Evolutionary conservation across 2,797 vertebrate genomes (phyloP).

Genomic region (Craterocephalus amniculus): DNA sequence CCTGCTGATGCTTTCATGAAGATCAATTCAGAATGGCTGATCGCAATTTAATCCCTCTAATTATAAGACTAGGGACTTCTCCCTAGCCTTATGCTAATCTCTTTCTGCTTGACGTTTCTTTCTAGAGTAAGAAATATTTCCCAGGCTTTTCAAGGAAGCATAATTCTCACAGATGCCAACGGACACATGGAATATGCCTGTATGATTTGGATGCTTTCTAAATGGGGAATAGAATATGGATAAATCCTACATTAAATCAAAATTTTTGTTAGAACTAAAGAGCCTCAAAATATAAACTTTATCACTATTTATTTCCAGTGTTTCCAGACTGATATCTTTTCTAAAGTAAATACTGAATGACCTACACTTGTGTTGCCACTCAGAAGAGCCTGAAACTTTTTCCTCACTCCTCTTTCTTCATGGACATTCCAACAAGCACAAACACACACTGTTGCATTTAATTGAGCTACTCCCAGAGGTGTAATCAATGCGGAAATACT

Average conservation of each 20-base stretch:
- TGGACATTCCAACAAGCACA: slow-evolving; percentile 5
- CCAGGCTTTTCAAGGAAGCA: slow-evolving; percentile 62
- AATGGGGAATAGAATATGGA: slow-evolving; percentile 9
- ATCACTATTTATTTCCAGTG: background rate
- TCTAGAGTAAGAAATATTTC: slow-evolving; percentile 36
- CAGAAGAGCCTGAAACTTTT: slow-evolving; percentile 33
- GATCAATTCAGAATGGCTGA: slow-evolving; percentile 59
- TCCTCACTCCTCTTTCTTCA: slow-evolving; percentile 22
- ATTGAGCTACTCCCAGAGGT: slow-evolving; percentile 80
- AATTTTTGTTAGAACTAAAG: too few relatives aligned
- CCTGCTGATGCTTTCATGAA: slow-evolving; percentile 43
- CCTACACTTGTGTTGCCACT: slow-evolving; percentile 27
- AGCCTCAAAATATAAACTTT: background rate
- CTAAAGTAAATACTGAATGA: background rate
- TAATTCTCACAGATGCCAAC: slow-evolving; percentile 50
- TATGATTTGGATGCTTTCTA: slow-evolving; percentile 17
- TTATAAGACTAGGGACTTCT: slow-evolving; percentile 53
- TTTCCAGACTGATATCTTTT: background rate
- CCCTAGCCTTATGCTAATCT: slow-evolving; percentile 50
- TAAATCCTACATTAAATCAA: slow-evolving; percentile 31
- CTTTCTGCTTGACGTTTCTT: slow-evolving; percentile 6
- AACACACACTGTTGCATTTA: slow-evolving; percentile 65
- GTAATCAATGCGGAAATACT: slow-evolving; percentile 83
- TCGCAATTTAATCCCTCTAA: slow-evolving; percentile 59
- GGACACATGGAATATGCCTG: slow-evolving; percentile 14